phyloP scores from a whole-genome alignment of 2,888 invertebrate genomes.

The Heterodera filipjevi region DNA sequence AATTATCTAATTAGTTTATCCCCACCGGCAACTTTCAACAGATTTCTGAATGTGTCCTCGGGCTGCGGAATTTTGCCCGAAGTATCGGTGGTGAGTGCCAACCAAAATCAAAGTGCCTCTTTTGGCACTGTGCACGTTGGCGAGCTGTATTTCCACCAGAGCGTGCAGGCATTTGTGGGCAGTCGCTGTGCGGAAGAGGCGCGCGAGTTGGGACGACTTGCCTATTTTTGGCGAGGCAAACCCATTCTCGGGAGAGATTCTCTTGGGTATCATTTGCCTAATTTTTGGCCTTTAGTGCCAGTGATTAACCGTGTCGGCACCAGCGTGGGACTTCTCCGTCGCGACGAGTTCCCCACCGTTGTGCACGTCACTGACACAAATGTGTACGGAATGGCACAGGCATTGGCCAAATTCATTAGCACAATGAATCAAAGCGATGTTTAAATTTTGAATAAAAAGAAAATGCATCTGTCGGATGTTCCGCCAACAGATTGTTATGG shows the following conservation, averaged over 20 bases:
- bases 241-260: neutral
- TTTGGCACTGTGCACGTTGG: slow-evolving; percentile 13
- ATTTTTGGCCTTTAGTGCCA: slow-evolving; percentile 39
- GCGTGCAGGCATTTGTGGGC: slow-evolving; percentile 42
- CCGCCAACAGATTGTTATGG: slow-evolving; percentile 27
- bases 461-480: neutral
- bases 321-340: slow-evolving; percentile 24
- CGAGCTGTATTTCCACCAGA: slow-evolving; percentile 31
- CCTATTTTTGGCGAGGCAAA: slow-evolving; percentile 45
- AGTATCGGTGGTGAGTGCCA: slow-evolving; percentile 18
- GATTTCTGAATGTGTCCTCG: slow-evolving; percentile 24
- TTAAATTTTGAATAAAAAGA: slow-evolving; percentile 1
- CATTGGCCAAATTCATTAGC: slow-evolving; percentile 33
- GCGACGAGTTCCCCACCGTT: slow-evolving; percentile 35
- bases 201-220: slow-evolving; percentile 45
- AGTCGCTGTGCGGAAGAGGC: slow-evolving; percentile 47
- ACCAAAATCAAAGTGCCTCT: slow-evolving; percentile 22
- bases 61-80: slow-evolving; percentile 42
- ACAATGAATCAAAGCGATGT: slow-evolving; percentile 27
- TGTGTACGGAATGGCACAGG: slow-evolving; percentile 26
- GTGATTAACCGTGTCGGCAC: slow-evolving; percentile 42
- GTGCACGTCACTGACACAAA: slow-evolving; percentile 35
- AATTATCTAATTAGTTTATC: slow-evolving; percentile 22
- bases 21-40: slow-evolving; percentile 27
- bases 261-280: neutral